Percentiles rank a stretch among this genome's conserved stretches.
Evolutionary conservation across 92 coral and sea anemone species (phyloP).

Genomic region (Desmophyllum pertusum): DNA sequence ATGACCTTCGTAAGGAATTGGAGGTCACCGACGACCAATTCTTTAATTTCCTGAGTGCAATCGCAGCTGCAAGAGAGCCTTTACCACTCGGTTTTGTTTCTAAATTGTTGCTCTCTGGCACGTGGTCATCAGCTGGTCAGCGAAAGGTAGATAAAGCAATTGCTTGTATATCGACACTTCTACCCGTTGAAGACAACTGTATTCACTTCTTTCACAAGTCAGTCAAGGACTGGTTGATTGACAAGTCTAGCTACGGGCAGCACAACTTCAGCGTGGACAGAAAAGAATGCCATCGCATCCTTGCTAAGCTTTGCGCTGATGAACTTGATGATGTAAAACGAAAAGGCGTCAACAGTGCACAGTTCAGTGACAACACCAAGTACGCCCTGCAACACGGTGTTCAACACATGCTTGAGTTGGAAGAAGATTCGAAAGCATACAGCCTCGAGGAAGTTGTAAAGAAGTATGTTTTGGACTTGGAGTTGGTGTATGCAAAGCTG

Average conservation of each 20-base stretch:
- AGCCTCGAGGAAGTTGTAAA: constrained; percentile 1
- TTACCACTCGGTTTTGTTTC: not conserved
- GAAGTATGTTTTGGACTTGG: constrained; percentile 4
- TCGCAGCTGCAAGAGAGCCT: constrained; percentile 34
- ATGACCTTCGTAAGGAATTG: constrained; percentile 8
- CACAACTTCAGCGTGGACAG: constrained; percentile 39
- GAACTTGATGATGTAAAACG: constrained; percentile 23
- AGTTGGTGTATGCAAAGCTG: constrained; percentile 13
- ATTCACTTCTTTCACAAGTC: constrained; percentile 71
- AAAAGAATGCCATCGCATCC: constrained; percentile 50
- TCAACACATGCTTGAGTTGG: not conserved
- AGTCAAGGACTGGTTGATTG: constrained; percentile 57
- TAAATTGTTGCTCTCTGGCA: not conserved
- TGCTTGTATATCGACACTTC: constrained; percentile 41
- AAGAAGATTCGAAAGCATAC: not conserved
- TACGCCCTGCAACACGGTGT: constrained; percentile 13
- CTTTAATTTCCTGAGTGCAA: not conserved
- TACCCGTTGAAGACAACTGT: constrained; percentile 37
- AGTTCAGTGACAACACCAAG: not conserved
- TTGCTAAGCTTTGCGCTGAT: constrained; percentile 32
- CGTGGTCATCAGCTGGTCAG: not conserved
- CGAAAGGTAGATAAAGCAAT: constrained; percentile 15
- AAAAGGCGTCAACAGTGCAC: not conserved
- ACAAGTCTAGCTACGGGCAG: not conserved
- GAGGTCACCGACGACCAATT: not conserved